These are phyloP conservation scores for Calephelis virginiensis DNA, from an alignment of 1,140 invertebrate species.

Conservation along the genomic window DNA sequence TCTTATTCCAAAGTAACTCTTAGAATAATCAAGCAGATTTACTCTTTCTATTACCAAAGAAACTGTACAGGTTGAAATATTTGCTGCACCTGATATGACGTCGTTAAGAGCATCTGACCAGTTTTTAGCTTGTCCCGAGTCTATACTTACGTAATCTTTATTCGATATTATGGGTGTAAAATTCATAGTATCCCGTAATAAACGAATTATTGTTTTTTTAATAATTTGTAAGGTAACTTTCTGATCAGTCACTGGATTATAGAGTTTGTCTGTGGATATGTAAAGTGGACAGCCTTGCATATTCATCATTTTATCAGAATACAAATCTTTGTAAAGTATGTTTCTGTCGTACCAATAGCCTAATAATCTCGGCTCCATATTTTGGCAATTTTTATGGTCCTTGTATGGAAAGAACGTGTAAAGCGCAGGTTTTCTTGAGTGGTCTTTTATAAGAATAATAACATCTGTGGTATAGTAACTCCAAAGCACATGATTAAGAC, in stretches of 20 bases:
- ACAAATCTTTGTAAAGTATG: slow-evolving; percentile 31
- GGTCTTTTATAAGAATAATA: slow-evolving; percentile 39
- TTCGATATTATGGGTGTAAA: slow-evolving; percentile 47
- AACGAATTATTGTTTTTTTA: slow-evolving; percentile 42
- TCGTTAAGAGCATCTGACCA: slow-evolving; percentile 58
- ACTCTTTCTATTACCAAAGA: slow-evolving; percentile 48
- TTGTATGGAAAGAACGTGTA: slow-evolving; percentile 55
- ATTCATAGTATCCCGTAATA: slow-evolving; percentile 50
- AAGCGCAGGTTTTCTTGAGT: slow-evolving; percentile 40
- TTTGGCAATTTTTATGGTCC: slow-evolving; percentile 45
- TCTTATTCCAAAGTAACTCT: slow-evolving; percentile 53
- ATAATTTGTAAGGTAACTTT: slow-evolving; percentile 50
- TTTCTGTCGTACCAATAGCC: slow-evolving; percentile 37
- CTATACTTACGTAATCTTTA: slow-evolving; percentile 51
- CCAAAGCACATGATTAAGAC: slow-evolving; percentile 50
- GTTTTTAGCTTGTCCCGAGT: slow-evolving; percentile 50
- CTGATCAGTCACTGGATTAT: slow-evolving; percentile 46
- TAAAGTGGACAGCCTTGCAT: slow-evolving; percentile 58
- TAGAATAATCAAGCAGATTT: slow-evolving; percentile 46
- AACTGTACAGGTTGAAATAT: slow-evolving; percentile 56
- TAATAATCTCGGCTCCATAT: slow-evolving; percentile 43
- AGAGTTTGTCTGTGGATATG: slow-evolving; percentile 56
- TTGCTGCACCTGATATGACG: slow-evolving; percentile 44
- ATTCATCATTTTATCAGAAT: slow-evolving; percentile 51
- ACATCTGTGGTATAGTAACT: slow-evolving; percentile 46